phyloP scores from a whole-genome alignment of 2,888 invertebrate genomes.

The Dicranocentrus wangi region DNA sequence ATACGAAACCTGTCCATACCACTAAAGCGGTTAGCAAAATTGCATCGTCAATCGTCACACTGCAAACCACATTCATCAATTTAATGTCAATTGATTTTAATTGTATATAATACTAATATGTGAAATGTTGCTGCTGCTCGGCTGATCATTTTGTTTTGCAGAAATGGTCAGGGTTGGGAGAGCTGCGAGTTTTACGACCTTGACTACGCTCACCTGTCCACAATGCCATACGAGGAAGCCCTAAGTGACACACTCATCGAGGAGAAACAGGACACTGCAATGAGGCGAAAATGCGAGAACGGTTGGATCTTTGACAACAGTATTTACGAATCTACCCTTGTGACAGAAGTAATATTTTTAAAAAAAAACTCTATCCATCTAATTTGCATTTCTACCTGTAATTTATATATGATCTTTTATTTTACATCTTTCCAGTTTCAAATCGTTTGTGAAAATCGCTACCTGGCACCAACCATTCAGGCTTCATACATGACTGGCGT shows the following conservation, averaged over 20 bases:
- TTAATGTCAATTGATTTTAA: too few relatives aligned
- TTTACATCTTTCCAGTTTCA: conserved; percentile 62
- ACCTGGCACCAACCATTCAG: conserved; percentile 70
- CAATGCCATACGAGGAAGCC: conserved; percentile 29
- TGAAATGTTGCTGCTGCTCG: too few relatives aligned
- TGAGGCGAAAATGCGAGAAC: conserved; percentile 20
- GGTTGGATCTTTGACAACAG: conserved; percentile 57
- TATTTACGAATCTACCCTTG: conserved; percentile 47
- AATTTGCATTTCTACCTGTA: too few relatives aligned
- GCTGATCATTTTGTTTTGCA: too few relatives aligned
- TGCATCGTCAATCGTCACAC: not conserved
- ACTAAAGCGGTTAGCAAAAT: conserved; percentile 20
- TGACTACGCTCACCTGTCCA: conserved; percentile 46
- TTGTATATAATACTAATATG: too few relatives aligned
- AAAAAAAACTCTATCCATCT: not conserved
- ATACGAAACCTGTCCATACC: conserved; percentile 71
- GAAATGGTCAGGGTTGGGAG: conserved; percentile 59
- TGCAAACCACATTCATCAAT: not conserved
- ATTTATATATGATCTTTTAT: not conserved
- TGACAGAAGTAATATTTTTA: conserved; percentile 40
- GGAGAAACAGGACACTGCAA: not conserved
- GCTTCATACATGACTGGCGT: conserved; percentile 70
- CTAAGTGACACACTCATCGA: not conserved
- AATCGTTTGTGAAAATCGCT: conserved; percentile 67
- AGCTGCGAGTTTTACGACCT: conserved; percentile 66